Evolutionary conservation across 1,140 invertebrate genomes (phyloP).

Genomic region (Meloidogyne chitwoodi): DNA sequence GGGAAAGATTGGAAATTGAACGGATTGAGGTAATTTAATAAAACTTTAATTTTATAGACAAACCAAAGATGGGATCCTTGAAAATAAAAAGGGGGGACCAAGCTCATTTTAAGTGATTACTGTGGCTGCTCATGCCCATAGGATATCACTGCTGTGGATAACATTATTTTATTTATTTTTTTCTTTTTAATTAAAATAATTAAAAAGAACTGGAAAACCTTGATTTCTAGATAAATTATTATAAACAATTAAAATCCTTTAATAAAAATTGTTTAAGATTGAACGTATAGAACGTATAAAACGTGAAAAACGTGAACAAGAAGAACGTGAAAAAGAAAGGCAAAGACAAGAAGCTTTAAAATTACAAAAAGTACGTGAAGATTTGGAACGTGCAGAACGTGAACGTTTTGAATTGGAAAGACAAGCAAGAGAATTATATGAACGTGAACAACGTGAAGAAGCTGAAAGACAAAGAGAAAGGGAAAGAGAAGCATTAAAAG

Average conservation of each 20-base stretch:
- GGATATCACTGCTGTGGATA: too few relatives aligned
- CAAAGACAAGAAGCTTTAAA: slow-evolving; percentile 37
- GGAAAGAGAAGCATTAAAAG: slow-evolving; percentile 43
- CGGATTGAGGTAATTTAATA: slow-evolving; percentile 27
- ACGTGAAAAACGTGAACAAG: slow-evolving; percentile 51
- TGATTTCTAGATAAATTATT: too few relatives aligned
- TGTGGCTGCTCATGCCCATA: neutral
- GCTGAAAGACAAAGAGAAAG: slow-evolving; percentile 50
- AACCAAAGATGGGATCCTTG: too few relatives aligned
- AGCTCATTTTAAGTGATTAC: neutral
- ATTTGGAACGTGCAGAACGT: slow-evolving; percentile 46
- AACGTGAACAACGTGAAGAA: slow-evolving; percentile 48
- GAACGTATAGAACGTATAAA: slow-evolving; percentile 49
- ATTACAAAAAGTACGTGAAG: slow-evolving; percentile 37
- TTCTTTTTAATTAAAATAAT: too few relatives aligned
- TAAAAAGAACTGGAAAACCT: too few relatives aligned
- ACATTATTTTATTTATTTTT: too few relatives aligned
- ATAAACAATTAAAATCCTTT: too few relatives aligned
- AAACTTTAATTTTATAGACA: too few relatives aligned
- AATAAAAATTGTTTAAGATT: slow-evolving; percentile 22
- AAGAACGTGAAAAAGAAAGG: slow-evolving; percentile 41
- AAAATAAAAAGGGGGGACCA: neutral
- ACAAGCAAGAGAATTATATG: slow-evolving; percentile 25
- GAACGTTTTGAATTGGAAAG: slow-evolving; percentile 50
- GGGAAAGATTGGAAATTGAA: slow-evolving; percentile 54